phyloP scores from a whole-genome alignment of 2,113 vertebrate genomes.

The Rhynchopsitta pachyrhyncha region DNA sequence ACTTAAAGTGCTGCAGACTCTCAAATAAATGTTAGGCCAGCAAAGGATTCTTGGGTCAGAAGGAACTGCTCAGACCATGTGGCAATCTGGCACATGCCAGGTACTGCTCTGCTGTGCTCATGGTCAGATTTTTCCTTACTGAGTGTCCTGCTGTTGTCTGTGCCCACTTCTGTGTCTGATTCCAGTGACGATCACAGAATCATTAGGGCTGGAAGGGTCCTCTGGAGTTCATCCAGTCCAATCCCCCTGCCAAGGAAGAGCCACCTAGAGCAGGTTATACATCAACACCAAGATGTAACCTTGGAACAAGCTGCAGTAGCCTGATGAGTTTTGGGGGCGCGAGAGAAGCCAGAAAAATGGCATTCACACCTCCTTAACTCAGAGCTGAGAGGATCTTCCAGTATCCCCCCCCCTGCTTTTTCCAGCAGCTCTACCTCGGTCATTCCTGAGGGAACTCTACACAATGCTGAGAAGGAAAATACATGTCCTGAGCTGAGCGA shows the following conservation, averaged over 20 bases:
- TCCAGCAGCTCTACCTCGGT: not conserved
- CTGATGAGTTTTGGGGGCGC: not conserved
- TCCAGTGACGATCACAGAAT: not conserved
- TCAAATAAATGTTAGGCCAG: not conserved
- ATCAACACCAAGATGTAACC: not conserved
- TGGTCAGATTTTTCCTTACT: not conserved
- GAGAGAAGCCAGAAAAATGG: not conserved
- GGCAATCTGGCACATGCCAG: not conserved
- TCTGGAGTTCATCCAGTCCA: not conserved
- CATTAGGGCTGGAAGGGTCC: not conserved
- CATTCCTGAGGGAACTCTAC: fast-evolving
- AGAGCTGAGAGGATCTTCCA: not conserved
- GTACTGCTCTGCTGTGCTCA: not conserved
- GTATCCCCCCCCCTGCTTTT: not conserved
- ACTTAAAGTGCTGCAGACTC: not conserved
- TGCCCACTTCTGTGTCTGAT: not conserved
- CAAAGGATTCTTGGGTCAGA: not conserved
- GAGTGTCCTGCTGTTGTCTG: not conserved
- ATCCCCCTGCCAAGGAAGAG: not conserved
- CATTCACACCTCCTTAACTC: not conserved
- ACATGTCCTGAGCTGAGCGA: not conserved
- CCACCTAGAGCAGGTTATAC: not conserved
- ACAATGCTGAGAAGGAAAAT: not conserved
- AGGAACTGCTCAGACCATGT: not conserved
- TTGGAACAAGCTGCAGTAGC: not conserved